Conservation (phyloP, 1,140 invertebrate species). For the Odontomachus brunneus region DNA sequence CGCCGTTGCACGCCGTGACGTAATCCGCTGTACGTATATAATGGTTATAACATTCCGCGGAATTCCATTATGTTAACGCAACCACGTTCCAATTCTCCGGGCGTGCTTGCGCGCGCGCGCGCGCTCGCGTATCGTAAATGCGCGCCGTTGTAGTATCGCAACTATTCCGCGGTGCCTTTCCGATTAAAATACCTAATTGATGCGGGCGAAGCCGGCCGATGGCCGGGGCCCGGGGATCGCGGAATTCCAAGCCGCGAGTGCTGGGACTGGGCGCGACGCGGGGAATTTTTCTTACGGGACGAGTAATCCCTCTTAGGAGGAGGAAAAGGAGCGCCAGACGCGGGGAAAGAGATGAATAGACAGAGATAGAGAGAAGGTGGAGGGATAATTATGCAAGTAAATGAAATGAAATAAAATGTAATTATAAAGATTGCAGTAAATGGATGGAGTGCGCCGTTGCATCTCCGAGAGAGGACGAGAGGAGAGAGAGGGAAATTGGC, state of each 20-base stretch:
- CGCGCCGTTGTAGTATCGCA: slow-evolving; percentile 70
- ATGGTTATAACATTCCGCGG: slow-evolving; percentile 78
- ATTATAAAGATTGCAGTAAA: slow-evolving; percentile 63
- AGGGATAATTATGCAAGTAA: slow-evolving; percentile 48
- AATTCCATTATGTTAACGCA: slow-evolving; percentile 79
- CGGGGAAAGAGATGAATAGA: not conserved
- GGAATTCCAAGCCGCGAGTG: slow-evolving; percentile 58
- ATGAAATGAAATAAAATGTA: slow-evolving; percentile 52
- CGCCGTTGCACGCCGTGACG: slow-evolving; percentile 58
- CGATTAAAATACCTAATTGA: slow-evolving; percentile 76
- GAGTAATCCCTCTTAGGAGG: not conserved
- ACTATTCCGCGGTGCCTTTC: slow-evolving; percentile 73
- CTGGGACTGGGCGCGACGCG: slow-evolving; percentile 4
- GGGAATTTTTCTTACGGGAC: slow-evolving; percentile 35
- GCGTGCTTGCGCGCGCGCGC: slow-evolving; percentile 59
- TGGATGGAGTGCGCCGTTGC: slow-evolving; percentile 35
- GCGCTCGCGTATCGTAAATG: slow-evolving; percentile 68
- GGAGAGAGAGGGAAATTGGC: not conserved
- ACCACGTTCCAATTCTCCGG: slow-evolving; percentile 76
- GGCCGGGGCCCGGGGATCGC: slow-evolving; percentile 14
- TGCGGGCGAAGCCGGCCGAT: slow-evolving; percentile 70
- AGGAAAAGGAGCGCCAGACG: slow-evolving; percentile 12
- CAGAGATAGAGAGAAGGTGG: slow-evolving; percentile 28
- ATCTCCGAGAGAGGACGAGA: not conserved
- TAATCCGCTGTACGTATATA: slow-evolving; percentile 75